These are phyloP conservation scores for Crenuchus spilurus DNA, from an alignment of 2,797 vertebrate genomes.

Conservation along the genomic window DNA sequence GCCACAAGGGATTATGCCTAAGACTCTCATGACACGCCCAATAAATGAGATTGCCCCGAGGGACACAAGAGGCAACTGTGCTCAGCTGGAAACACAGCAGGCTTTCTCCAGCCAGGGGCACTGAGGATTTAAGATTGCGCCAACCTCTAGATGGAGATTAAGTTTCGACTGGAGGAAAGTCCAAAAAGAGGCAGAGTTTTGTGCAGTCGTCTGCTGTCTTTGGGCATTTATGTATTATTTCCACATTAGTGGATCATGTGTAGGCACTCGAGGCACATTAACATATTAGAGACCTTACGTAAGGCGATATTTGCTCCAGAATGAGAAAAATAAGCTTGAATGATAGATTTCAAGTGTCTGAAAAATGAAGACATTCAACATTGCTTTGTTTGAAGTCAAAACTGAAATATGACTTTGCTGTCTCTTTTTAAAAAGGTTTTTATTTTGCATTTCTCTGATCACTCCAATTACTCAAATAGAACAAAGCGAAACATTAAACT, in stretches of 20 bases:
- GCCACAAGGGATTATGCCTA: slow-evolving; percentile 48
- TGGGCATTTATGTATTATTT: slow-evolving; percentile 35
- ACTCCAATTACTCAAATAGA: slow-evolving; percentile 27
- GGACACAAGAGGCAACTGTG: slow-evolving; percentile 33
- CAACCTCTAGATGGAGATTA: slow-evolving; percentile 8
- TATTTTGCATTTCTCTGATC: slow-evolving; percentile 31
- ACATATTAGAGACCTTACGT: slow-evolving; percentile 30
- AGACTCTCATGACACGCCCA: slow-evolving; percentile 49
- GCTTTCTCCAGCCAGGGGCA: slow-evolving; percentile 16
- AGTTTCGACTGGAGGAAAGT: slow-evolving; percentile 1
- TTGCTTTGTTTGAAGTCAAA: slow-evolving; percentile 15
- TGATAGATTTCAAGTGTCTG: not conserved
- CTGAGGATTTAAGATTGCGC: slow-evolving; percentile 32
- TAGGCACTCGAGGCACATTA: slow-evolving; percentile 19
- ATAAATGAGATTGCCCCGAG: slow-evolving; percentile 43
- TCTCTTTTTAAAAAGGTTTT: slow-evolving; percentile 26
- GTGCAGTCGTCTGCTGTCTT: slow-evolving; percentile 16
- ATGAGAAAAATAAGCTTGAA: not conserved
- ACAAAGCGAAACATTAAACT: slow-evolving; percentile 44
- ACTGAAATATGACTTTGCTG: slow-evolving; percentile 1
- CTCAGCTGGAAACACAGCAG: slow-evolving; percentile 25
- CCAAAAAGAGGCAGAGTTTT: not conserved
- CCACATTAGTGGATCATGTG: slow-evolving; percentile 41
- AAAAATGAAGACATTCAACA: slow-evolving; percentile 2
- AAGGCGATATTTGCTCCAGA: slow-evolving; percentile 14